Conservation (phyloP, 2,888 invertebrate species). For the Nycteola revayana region DNA sequence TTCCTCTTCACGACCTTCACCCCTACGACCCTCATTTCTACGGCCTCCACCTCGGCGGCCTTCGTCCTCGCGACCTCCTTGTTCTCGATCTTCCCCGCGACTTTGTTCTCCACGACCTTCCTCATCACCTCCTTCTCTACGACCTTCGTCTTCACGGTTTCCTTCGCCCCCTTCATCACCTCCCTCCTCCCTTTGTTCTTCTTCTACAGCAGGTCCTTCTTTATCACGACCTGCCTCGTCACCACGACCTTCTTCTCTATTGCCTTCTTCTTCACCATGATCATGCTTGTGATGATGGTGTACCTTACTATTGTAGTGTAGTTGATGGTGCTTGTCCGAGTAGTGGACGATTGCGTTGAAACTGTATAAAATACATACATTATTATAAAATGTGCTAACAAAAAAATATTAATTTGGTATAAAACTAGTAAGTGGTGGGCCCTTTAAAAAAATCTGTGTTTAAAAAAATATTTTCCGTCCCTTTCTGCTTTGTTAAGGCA, state of each 20-base stretch:
- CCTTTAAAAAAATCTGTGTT: too few relatives aligned
- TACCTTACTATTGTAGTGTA: constrained; percentile 10
- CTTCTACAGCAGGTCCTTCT: background rate
- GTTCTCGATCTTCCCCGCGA: too few relatives aligned
- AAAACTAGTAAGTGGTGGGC: too few relatives aligned
- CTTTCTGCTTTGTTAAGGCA: too few relatives aligned
- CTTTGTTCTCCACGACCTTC: constrained; percentile 1
- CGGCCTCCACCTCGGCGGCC: too few relatives aligned
- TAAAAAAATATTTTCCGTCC: too few relatives aligned
- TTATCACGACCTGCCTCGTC: background rate
- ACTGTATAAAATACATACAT: constrained; percentile 15
- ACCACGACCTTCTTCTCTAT: constrained; percentile 8
- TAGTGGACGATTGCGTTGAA: constrained; percentile 41
- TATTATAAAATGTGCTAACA: background rate
- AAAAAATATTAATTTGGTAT: too few relatives aligned
- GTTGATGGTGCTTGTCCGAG: constrained; percentile 33
- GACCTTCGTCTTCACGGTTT: constrained; percentile 6
- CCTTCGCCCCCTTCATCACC: constrained; percentile 6
- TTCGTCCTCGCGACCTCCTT: too few relatives aligned
- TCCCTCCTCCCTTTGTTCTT: constrained; percentile 1
- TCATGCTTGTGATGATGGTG: constrained; percentile 21
- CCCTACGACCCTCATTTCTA: too few relatives aligned
- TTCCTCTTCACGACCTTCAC: too few relatives aligned
- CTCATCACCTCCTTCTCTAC: constrained; percentile 6
- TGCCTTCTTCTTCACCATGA: constrained; percentile 4